phyloP scores from a whole-genome alignment of 2,888 invertebrate species.

The Chrysolina haemoptera region DNA sequence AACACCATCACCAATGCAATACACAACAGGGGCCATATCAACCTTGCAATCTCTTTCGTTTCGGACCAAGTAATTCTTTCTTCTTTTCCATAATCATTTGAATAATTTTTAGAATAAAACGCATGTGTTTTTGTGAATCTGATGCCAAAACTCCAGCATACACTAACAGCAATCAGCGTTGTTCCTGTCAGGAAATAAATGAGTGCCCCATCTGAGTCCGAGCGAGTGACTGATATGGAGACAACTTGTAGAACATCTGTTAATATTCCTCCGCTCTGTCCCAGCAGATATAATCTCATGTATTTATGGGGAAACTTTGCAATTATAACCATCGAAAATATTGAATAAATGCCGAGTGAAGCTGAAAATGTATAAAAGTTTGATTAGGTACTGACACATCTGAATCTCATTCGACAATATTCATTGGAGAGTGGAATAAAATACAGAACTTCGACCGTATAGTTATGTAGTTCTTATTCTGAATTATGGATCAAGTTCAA shows the following conservation, averaged over 20 bases:
- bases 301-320: slow-evolving; percentile 3
- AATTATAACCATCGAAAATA: not conserved
- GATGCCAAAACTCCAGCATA: not conserved
- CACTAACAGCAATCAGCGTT: not conserved
- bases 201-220: not conserved
- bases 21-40: not conserved
- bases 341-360: not conserved
- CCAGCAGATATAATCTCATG: slow-evolving; percentile 16
- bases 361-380: no score
- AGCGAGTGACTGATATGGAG: slow-evolving; percentile 15
- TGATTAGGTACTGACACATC: no score
- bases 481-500: no score
- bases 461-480: no score
- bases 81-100: not conserved
- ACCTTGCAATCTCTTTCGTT: not conserved
- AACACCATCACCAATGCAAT: not conserved
- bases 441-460: no score
- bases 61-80: slow-evolving; percentile 7
- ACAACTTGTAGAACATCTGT: slow-evolving; percentile 12
- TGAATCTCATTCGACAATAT: no score
- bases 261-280: slow-evolving; percentile 14
- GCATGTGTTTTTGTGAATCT: not conserved
- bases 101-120: no score
- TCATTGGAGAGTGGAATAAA: no score
- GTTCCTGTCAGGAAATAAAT: slow-evolving; percentile 16